Evolutionary conservation across 2,797 vertebrate species (phyloP).

Genomic region (Ceyx erithaca): DNA sequence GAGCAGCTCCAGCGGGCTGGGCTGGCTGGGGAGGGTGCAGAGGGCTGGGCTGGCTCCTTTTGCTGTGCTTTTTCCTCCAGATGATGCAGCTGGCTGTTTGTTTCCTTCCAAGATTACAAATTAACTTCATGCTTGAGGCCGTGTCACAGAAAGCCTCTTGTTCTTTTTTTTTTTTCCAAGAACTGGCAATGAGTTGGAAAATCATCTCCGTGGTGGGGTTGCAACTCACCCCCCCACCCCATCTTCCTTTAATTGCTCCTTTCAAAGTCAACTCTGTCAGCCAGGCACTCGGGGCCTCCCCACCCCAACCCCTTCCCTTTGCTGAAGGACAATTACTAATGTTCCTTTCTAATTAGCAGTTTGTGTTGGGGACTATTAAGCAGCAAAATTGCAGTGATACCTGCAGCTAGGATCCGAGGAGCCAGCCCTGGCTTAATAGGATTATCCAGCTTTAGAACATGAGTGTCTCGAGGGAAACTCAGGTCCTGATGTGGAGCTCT

Average conservation of each 20-base stretch:
- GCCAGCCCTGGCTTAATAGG: background rate
- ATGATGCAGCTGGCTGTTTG: background rate
- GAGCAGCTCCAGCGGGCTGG: background rate
- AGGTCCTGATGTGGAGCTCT: background rate
- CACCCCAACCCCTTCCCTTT: background rate
- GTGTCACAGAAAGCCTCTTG: conserved; percentile 3
- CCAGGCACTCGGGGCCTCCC: background rate
- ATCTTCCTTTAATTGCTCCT: conserved; percentile 14
- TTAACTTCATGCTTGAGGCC: background rate
- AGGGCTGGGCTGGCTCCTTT: background rate
- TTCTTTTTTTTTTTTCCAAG: background rate
- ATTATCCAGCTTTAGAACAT: background rate
- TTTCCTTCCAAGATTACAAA: conserved; percentile 30
- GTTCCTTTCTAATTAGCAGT: conserved; percentile 63
- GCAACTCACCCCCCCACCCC: background rate
- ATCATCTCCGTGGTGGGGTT: background rate
- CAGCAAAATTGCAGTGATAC: conserved; percentile 29
- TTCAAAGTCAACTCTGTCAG: conserved; percentile 33
- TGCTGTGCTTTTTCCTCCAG: background rate
- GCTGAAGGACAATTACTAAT: conserved; percentile 59
- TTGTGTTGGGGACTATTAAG: conserved; percentile 24
- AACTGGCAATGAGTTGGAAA: background rate
- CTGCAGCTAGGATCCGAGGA: conserved; percentile 11
- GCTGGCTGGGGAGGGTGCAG: background rate
- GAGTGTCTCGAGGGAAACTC: background rate